phyloP scores from a whole-genome alignment of 2,797 vertebrate species.

The Macroramphosus scolopax region DNA sequence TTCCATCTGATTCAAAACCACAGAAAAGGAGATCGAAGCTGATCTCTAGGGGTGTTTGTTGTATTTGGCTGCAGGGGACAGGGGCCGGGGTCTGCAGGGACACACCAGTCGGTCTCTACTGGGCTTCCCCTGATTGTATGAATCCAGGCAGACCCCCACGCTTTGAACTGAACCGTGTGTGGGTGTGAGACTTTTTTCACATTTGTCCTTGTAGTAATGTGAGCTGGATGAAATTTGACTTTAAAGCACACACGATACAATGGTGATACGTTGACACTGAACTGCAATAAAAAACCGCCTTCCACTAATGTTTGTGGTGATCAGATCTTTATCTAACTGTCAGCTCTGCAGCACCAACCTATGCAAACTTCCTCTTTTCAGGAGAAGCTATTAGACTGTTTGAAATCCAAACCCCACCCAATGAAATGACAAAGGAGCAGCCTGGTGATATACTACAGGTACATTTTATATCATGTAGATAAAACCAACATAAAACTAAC shows the following conservation, averaged over 20 bases:
- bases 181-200: constrained; percentile 2
- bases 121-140: constrained; percentile 76
- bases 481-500: background rate
- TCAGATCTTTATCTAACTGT: no score
- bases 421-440: no score
- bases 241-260: background rate
- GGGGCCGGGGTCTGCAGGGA: constrained; percentile 19
- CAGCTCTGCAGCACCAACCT: no score
- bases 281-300: no score
- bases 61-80: constrained; percentile 59
- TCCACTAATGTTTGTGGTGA: no score
- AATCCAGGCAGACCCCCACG: constrained; percentile 37
- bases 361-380: no score
- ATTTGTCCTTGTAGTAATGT: constrained; percentile 26
- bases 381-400: no score
- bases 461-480: no score
- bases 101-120: constrained; percentile 36
- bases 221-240: constrained; percentile 6
- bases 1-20: constrained; percentile 55
- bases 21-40: constrained; percentile 49
- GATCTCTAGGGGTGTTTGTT: constrained; percentile 70
- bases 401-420: no score
- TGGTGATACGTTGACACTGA: no score
- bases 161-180: constrained; percentile 42
- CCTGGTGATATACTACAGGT: no score